These are phyloP conservation scores for Drosophila demipolita DNA, from an alignment of 2,888 invertebrate genomes.

Conservation along the genomic window DNA sequence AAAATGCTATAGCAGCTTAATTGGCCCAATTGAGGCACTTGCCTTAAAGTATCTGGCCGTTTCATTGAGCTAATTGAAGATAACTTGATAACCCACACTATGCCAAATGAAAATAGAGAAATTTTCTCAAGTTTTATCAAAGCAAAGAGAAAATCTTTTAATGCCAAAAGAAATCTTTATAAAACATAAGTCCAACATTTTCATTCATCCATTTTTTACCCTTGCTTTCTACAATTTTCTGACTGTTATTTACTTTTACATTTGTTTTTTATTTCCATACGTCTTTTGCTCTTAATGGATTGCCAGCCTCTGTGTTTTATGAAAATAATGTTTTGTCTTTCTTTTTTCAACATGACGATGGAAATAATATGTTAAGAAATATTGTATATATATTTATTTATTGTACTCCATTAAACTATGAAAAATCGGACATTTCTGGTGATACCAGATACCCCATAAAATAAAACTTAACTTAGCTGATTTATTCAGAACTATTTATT, in stretches of 20 bases:
- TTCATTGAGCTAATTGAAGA: slow-evolving; percentile 35
- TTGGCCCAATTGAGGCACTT: slow-evolving; percentile 52
- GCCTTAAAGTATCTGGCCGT: slow-evolving; percentile 19
- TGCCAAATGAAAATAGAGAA: not conserved
- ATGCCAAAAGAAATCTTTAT: not conserved
- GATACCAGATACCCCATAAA: not conserved
- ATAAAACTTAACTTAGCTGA: not conserved
- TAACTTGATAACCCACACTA: slow-evolving; percentile 22
- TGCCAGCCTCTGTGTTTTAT: slow-evolving; percentile 1
- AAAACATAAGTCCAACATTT: not conserved
- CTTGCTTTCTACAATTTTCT: not conserved
- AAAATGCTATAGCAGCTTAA: slow-evolving; percentile 45
- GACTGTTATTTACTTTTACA: slow-evolving; percentile 10
- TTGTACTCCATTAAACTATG: not conserved
- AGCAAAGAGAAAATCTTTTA: slow-evolving; percentile 5
- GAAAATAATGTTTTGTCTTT: not conserved
- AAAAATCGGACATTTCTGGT: not conserved
- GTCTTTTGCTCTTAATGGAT: slow-evolving; percentile 43
- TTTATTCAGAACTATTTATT: not conserved
- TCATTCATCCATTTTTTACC: not conserved
- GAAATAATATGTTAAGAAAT: not conserved
- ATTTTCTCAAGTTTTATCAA: slow-evolving; percentile 11
- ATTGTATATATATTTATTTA: not conserved
- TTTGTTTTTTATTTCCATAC: slow-evolving; percentile 53
- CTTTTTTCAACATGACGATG: too few species aligned